Conservation (phyloP, 2,888 invertebrate species). For the Melitaea athalia region DNA sequence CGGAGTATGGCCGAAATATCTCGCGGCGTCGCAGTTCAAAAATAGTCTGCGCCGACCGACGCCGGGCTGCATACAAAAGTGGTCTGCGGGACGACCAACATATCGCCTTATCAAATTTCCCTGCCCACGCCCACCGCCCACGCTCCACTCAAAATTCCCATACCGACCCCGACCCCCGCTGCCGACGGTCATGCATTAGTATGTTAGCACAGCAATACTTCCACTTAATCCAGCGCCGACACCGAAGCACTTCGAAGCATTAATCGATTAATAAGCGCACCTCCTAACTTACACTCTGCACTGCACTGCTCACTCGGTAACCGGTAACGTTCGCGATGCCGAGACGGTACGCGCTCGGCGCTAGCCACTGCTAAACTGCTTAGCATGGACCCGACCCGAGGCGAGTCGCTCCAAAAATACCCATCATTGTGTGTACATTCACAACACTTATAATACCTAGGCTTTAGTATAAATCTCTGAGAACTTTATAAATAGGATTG, state of each 20-base stretch:
- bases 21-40: constrained; percentile 61
- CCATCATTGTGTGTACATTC: constrained; percentile 72
- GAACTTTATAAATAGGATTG: constrained; percentile 63
- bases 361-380: constrained; percentile 65
- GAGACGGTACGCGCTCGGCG: constrained; percentile 59
- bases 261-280: constrained; percentile 68
- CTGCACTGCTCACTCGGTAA: constrained; percentile 53
- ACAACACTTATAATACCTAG: constrained; percentile 72
- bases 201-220: constrained; percentile 67
- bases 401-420: constrained; percentile 72
- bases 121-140: constrained; percentile 67
- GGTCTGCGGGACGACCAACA: constrained; percentile 60
- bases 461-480: constrained; percentile 69
- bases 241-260: constrained; percentile 60
- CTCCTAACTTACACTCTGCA: constrained; percentile 51
- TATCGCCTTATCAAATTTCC: constrained; percentile 80
- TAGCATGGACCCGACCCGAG: constrained; percentile 53
- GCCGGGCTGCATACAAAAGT: constrained; percentile 77
- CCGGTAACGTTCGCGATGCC: constrained; percentile 49
- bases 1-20: constrained; percentile 60
- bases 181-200: constrained; percentile 72
- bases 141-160: constrained; percentile 54
- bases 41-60: constrained; percentile 66
- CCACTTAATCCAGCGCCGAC: constrained; percentile 56
- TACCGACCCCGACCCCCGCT: constrained; percentile 45